Base-by-base conservation (phyloP, 2,797 vertebrate species). In the Pogonophryne albipinna region DNA sequence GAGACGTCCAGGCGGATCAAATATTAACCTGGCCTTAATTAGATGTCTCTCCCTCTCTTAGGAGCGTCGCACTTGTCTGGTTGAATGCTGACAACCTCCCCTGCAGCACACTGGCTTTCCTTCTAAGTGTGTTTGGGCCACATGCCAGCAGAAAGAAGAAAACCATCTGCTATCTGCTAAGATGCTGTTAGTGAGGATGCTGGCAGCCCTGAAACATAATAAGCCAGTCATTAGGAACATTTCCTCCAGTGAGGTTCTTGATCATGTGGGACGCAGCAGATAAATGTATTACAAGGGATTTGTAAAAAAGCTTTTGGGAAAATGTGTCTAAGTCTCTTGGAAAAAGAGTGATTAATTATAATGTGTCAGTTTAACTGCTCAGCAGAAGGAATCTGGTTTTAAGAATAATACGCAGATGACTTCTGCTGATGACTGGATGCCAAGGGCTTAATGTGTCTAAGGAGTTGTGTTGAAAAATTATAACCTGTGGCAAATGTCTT, bases 161-260 rank as follows among this genome's bases (percentile, higher is more conserved):
- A 87, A 86, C 84, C 88, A 91, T 89, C 89, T 92, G 87, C 84
- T 86, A 56, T 84, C 72, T 85, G 83, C 84, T 78, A 19, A 53
- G 42, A 72, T 45, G 75, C 56, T n/a, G 66, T 77, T 73, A 80
- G 80, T 0, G 61, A 78, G 41, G 78, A 80, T 12, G 85, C 82
- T 76, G 86, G 71, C 75, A 78, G 87, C 34, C 14, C 62, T 46
- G 71, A 38, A 78, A 73, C 74, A 49, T 52, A 69, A 86, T 63
- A 57, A 79, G 71, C 73, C 53, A 23, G 69, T 85, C 75, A 74
- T 84, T 85, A 84, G 63, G 74, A 66, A 85, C 71, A 76, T 79
- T 83, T 71, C 67, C 66, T 82, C 38, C 69, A 42, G 57, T 27
- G 59, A 80, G 73, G 50, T 55, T 73, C n/a, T 13, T 12, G n/a